These are phyloP conservation scores for roundworm (Caenorhabditis elegans) DNA, from an alignment of 1,140 invertebrate species.

Conservation along the genomic window WBcel235 BX284606.5:11341501-11342000, in stretches of 20 bases:
- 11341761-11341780: conserved; percentile 95
- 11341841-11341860: conserved; percentile 85
- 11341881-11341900: conserved; percentile 98
- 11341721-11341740: conserved; percentile 81
- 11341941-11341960: conserved; percentile 15
- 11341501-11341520: conserved; percentile 75
- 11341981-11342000: conserved; percentile 85
- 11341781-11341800: conserved; percentile 93
- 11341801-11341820: conserved; percentile 85
- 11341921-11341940: conserved; percentile 89
- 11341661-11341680: conserved; percentile 94
- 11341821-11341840: conserved; percentile 84
- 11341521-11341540: conserved; percentile 81
- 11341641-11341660: conserved; percentile 79
- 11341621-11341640: conserved; percentile 81
- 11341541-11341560: conserved; percentile 71
- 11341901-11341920: conserved; percentile 84
- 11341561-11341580: conserved; percentile 34
- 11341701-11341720: conserved; percentile 86
- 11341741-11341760: conserved; percentile 81
- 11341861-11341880: conserved; percentile 96
- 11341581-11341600: conserved; percentile 35
- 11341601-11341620: conserved; percentile 75
- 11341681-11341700: conserved; percentile 95
- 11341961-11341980: neutral